Evolutionary conservation across 1,140 invertebrate species (phyloP).

Genomic region (Pogonomyrmex barbatus): DNA sequence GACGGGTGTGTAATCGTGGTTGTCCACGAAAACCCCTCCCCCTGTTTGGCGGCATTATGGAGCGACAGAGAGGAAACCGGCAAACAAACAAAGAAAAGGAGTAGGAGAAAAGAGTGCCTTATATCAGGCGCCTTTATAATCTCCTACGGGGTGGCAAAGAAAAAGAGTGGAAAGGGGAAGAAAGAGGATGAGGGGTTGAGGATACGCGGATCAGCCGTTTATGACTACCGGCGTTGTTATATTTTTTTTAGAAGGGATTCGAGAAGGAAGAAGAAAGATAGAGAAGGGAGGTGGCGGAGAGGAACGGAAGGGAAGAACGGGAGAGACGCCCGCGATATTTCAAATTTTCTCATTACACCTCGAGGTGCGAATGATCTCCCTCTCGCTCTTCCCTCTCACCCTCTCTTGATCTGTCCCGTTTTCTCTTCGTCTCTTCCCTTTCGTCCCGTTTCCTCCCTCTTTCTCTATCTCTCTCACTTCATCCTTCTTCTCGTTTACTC

Average conservation of each 20-base stretch:
- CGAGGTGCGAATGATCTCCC: slow-evolving; percentile 84
- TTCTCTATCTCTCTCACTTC: slow-evolving; percentile 33
- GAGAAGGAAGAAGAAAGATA: slow-evolving; percentile 50
- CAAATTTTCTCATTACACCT: slow-evolving; percentile 86
- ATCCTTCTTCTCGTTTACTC: slow-evolving; percentile 50
- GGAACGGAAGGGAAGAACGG: slow-evolving; percentile 46
- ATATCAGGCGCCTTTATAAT: slow-evolving; percentile 81
- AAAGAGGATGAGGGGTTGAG: slow-evolving; percentile 48
- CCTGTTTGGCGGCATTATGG: slow-evolving; percentile 64
- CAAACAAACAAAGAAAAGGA: slow-evolving; percentile 67
- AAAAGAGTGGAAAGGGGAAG: slow-evolving; percentile 34
- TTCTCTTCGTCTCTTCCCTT: slow-evolving; percentile 55
- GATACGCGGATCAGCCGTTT: slow-evolving; percentile 80
- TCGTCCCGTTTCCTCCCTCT: slow-evolving; percentile 49
- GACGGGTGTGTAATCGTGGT: slow-evolving; percentile 66
- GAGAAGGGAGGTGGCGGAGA: slow-evolving; percentile 20
- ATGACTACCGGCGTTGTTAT: slow-evolving; percentile 80
- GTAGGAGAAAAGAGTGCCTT: slow-evolving; percentile 71
- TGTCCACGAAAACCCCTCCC: slow-evolving; percentile 75
- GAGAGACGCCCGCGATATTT: slow-evolving; percentile 83
- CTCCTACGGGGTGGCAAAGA: slow-evolving; percentile 71
- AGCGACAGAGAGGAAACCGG: slow-evolving; percentile 34
- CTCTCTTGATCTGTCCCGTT: slow-evolving; percentile 55
- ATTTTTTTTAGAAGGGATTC: slow-evolving; percentile 70
- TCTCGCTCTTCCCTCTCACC: slow-evolving; percentile 31